Evolutionary conservation across 2,888 invertebrate genomes (phyloP), one percentile per base, ranked within the genome.

Genomic region (Archips xylosteana): DNA sequence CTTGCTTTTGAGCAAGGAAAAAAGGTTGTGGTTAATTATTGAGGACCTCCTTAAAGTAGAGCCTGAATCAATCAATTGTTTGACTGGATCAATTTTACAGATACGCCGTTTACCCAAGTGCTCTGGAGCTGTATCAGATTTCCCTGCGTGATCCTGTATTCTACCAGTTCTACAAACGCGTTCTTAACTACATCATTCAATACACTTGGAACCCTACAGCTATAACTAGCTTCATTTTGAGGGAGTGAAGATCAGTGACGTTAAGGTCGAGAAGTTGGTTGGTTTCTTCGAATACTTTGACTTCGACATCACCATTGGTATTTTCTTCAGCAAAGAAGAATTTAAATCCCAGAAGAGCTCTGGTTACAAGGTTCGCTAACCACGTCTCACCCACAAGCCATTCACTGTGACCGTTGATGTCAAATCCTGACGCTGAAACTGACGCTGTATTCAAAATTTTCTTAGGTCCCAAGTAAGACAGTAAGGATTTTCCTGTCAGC

Each of bases 61-160:
- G 4, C 5, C 36, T 36, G 36, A 36, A 5, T 36, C 36, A 36
- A 36, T 36, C 36, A 36, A 36, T 36, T 36, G 5, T 34, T 59
- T 34, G 1, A 45, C 9, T 45, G 45, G 45, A 10, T 59, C 12
- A 36, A 13, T 59, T 9, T 12, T 36, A 34, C 32, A 59, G 23
- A 32, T 57, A 90, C 81, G 80, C 80, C 9, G 86, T 94, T 75
- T 81, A 94, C 34, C 96, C 96, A 13, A 94, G 95, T 45, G 95
- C 95, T 32, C 90, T 96, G 64, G 95, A 96, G 83, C 95, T 95
- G 84, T 96, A 95, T 83, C 95, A 95, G 81, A 96, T 96, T 6
- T 95, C 96, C 76, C 85, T 96, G 79, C 96, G 97, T 77, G 97
- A 97, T 86, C 97, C 97, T 23, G 95, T 95, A 47, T 96, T 96